Conservation (phyloP, 2,888 invertebrate species). For the Xestia c-nigrum region DNA sequence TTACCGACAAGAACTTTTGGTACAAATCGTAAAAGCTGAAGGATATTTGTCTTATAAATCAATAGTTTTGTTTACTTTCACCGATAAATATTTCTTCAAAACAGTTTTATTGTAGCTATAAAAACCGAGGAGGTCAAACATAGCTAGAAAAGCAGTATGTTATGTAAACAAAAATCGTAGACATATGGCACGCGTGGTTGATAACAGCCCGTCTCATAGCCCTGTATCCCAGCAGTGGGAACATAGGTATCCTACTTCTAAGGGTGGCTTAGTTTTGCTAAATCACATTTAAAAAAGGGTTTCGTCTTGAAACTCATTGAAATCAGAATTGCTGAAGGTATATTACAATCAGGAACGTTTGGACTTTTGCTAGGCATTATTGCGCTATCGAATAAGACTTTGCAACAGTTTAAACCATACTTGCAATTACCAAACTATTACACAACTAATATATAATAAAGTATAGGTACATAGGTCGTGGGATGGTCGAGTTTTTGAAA, state of each 20-base stretch:
- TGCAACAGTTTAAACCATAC: slow-evolving; percentile 49
- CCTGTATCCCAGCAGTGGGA: not conserved
- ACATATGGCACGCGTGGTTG: not conserved
- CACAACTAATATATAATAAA: slow-evolving; percentile 49
- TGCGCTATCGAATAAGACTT: slow-evolving; percentile 9
- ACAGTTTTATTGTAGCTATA: not conserved
- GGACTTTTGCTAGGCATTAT: not conserved
- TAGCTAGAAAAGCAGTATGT: not conserved
- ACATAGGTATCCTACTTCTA: not conserved
- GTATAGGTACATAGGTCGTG: slow-evolving; percentile 63
- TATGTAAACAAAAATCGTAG: not conserved
- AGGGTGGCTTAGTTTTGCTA: not conserved
- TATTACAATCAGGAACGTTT: not conserved
- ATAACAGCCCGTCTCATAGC: not conserved
- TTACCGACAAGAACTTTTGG: not conserved
- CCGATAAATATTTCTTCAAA: not conserved
- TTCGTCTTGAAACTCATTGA: no score
- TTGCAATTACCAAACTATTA: slow-evolving; percentile 55
- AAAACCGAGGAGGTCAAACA: not conserved
- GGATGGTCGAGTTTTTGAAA: slow-evolving; percentile 61
- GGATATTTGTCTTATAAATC: not conserved
- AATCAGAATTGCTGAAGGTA: not conserved
- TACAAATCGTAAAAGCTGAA: not conserved
- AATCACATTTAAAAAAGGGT: not conserved
- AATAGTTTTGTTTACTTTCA: not conserved